Evolutionary conservation across 2,888 invertebrate species (phyloP).

Genomic region (Melinaea marsaeus): DNA sequence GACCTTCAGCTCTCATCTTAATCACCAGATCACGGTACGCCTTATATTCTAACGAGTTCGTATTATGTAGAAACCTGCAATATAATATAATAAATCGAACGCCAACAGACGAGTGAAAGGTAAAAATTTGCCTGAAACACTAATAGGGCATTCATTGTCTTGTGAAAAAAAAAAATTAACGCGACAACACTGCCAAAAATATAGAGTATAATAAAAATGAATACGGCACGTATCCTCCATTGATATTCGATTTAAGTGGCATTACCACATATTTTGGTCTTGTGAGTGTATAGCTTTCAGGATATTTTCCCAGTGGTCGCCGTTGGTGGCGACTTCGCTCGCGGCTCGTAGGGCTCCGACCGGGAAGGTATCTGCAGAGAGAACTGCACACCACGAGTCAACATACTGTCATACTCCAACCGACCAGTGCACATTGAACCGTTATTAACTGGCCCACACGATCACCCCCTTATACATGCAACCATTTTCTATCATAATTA

Average conservation of each 20-base stretch:
- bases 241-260: constrained; percentile 58
- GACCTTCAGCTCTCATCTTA: constrained; percentile 48
- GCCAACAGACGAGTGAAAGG: constrained; percentile 43
- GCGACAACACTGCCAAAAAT: background rate
- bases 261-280: constrained; percentile 77
- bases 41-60: constrained; percentile 69
- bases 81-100: constrained; percentile 35
- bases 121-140: constrained; percentile 47
- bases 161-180: background rate
- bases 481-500: constrained; percentile 1
- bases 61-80: constrained; percentile 73
- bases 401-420: constrained; percentile 51
- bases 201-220: constrained; percentile 57
- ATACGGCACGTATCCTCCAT: constrained; percentile 69
- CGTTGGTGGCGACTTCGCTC: constrained; percentile 80
- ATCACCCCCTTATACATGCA: constrained; percentile 13
- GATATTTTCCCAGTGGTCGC: constrained; percentile 82
- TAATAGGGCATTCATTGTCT: constrained; percentile 22
- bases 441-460: constrained; percentile 1
- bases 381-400: constrained; percentile 77
- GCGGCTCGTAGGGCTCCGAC: constrained; percentile 72
- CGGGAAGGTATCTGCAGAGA: constrained; percentile 74
- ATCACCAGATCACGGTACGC: constrained; percentile 63
- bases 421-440: constrained; percentile 4
- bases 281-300: constrained; percentile 77